phyloP scores from a whole-genome alignment of 2,888 invertebrate genomes.

The Drosophila quinaria region DNA sequence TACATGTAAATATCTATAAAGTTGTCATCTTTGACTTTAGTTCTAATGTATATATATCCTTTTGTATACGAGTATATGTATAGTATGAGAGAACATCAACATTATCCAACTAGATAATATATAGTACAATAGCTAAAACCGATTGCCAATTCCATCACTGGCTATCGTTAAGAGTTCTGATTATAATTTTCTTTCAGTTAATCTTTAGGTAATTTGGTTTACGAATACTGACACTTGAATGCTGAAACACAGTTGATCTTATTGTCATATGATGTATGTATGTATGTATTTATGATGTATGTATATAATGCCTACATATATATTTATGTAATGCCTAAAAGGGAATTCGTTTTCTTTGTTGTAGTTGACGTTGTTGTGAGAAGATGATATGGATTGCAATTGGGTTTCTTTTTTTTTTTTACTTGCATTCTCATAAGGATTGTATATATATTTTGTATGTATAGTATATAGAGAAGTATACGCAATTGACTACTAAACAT shows the following conservation, averaged over 20 bases:
- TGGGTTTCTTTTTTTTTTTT: slow-evolving; percentile 15
- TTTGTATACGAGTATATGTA: slow-evolving; percentile 42
- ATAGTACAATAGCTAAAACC: slow-evolving; percentile 67
- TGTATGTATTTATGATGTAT: slow-evolving; percentile 37
- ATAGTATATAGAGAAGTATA: slow-evolving; percentile 38
- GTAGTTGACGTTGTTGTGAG: slow-evolving; percentile 35
- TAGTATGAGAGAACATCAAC: slow-evolving; percentile 58
- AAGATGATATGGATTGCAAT: slow-evolving; percentile 59
- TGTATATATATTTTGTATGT: slow-evolving; percentile 30
- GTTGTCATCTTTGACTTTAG: slow-evolving; percentile 63
- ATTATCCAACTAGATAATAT: slow-evolving; percentile 62
- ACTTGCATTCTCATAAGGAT: slow-evolving; percentile 50
- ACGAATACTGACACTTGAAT: slow-evolving; percentile 81
- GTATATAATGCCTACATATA: slow-evolving; percentile 18
- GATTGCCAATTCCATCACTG: slow-evolving; percentile 34
- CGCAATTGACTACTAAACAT: slow-evolving; percentile 77
- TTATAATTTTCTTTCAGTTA: slow-evolving; percentile 39
- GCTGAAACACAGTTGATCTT: slow-evolving; percentile 83
- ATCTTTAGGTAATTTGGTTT: slow-evolving; percentile 77
- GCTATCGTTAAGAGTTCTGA: slow-evolving; percentile 42
- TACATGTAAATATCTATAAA: slow-evolving; percentile 75
- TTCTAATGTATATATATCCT: slow-evolving; percentile 45
- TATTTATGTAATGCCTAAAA: slow-evolving; percentile 31
- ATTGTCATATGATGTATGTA: slow-evolving; percentile 83
- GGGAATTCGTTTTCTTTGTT: slow-evolving; percentile 10